These are phyloP conservation scores for Spatula clypeata DNA, from an alignment of 2,797 vertebrate genomes.

Conservation along the genomic window DNA sequence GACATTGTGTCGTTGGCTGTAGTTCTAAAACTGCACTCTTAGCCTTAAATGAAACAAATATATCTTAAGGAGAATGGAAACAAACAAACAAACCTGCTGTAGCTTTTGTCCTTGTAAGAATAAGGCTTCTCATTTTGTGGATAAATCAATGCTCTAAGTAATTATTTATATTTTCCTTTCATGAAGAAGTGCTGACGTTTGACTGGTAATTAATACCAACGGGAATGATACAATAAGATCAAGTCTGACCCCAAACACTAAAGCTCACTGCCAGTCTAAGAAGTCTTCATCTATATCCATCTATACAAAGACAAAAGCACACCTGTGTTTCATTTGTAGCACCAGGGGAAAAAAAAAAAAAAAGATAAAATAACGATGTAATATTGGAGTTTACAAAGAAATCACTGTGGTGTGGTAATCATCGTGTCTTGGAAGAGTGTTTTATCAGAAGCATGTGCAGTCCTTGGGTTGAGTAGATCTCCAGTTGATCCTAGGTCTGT, in stretches of 20 bases:
- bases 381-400: background rate
- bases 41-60: constrained; percentile 76
- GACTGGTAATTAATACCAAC: constrained; percentile 61
- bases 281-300: constrained; percentile 25
- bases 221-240: constrained; percentile 41
- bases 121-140: constrained; percentile 29
- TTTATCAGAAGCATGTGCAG: background rate
- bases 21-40: constrained; percentile 68
- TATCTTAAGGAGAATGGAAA: constrained; percentile 28
- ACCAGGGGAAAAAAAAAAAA: background rate
- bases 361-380: background rate
- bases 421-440: background rate
- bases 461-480: background rate
- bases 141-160: constrained; percentile 70
- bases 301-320: background rate
- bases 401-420: background rate
- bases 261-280: constrained; percentile 12
- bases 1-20: constrained; percentile 56
- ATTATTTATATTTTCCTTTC: constrained; percentile 77
- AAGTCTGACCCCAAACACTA: background rate
- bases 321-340: background rate
- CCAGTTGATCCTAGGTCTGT: background rate
- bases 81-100: constrained; percentile 31
- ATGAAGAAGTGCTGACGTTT: constrained; percentile 53
- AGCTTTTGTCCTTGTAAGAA: constrained; percentile 45